Percentiles rank a stretch among this genome's conserved stretches.
These are phyloP conservation scores for Cheilosia scutellata DNA, from an alignment of 2,888 invertebrate species.

Conservation along the genomic window DNA sequence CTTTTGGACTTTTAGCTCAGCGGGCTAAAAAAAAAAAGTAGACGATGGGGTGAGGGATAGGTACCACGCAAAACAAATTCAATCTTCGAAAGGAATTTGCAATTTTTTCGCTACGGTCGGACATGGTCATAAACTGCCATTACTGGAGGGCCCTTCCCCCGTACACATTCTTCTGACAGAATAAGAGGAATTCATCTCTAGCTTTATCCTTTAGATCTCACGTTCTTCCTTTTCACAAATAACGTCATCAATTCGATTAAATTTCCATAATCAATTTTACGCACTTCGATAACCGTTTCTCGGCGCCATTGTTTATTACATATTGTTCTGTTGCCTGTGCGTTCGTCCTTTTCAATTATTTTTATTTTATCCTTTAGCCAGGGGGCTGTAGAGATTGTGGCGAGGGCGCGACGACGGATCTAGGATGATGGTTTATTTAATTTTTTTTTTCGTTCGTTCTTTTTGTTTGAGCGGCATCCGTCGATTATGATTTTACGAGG, in stretches of 20 bases:
- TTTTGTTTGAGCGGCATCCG: conserved; percentile 1
- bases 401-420: conserved; percentile 15
- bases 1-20: conserved; percentile 45
- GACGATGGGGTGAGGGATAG: neutral
- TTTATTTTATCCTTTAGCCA: conserved; percentile 45
- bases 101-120: conserved; percentile 49
- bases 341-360: conserved; percentile 68
- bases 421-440: conserved; percentile 37
- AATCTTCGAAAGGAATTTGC: conserved; percentile 68
- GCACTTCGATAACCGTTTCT: conserved; percentile 71
- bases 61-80: conserved; percentile 37
- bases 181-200: conserved; percentile 29
- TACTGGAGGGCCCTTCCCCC: conserved; percentile 19
- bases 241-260: conserved; percentile 72
- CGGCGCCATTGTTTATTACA: conserved; percentile 75
- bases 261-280: conserved; percentile 75
- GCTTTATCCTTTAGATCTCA: conserved; percentile 15
- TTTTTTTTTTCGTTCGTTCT: conserved; percentile 22
- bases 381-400: neutral
- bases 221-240: conserved; percentile 41
- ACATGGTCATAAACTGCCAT: conserved; percentile 59
- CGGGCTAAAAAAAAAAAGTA: neutral
- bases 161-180: neutral
- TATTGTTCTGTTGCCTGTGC: conserved; percentile 44
- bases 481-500: conserved; percentile 69